phyloP scores from a whole-genome alignment of 2,797 vertebrate species.

The Sebastes goodei region DNA sequence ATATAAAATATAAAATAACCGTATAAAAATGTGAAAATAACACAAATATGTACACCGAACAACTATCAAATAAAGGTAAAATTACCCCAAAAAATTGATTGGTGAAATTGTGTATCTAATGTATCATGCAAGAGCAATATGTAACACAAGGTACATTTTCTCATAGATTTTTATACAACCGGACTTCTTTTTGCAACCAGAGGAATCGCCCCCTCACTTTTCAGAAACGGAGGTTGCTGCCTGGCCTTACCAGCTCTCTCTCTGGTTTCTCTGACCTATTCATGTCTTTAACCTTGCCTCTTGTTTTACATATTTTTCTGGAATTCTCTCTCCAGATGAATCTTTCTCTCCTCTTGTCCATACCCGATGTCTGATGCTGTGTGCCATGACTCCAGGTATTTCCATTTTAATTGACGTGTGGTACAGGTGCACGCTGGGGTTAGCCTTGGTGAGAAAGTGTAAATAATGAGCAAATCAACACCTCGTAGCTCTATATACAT shows the following conservation, averaged over 20 bases:
- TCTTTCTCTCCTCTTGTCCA: not conserved
- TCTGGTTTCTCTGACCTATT: not conserved
- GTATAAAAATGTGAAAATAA: too few species aligned
- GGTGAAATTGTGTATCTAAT: too few species aligned
- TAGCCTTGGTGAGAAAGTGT: not conserved
- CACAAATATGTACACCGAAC: too few species aligned
- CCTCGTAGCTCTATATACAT: not conserved
- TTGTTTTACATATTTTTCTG: not conserved
- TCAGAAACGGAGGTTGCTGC: too few species aligned
- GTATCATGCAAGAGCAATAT: too few species aligned
- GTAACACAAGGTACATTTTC: too few species aligned
- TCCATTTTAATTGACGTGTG: constrained; percentile 25
- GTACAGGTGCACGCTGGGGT: not conserved
- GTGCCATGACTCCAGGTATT: not conserved
- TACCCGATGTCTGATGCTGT: not conserved
- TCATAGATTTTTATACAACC: too few species aligned
- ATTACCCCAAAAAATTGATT: too few species aligned
- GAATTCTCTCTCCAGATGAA: not conserved
- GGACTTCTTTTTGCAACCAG: too few species aligned
- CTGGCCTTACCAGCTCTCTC: not conserved
- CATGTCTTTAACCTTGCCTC: not conserved
- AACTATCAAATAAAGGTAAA: too few species aligned
- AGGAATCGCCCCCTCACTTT: too few species aligned
- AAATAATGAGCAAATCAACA: constrained; percentile 33
- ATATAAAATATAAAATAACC: too few species aligned